Conservation (phyloP, 2,888 invertebrate genomes). For the Taphrorychus bicolor region DNA sequence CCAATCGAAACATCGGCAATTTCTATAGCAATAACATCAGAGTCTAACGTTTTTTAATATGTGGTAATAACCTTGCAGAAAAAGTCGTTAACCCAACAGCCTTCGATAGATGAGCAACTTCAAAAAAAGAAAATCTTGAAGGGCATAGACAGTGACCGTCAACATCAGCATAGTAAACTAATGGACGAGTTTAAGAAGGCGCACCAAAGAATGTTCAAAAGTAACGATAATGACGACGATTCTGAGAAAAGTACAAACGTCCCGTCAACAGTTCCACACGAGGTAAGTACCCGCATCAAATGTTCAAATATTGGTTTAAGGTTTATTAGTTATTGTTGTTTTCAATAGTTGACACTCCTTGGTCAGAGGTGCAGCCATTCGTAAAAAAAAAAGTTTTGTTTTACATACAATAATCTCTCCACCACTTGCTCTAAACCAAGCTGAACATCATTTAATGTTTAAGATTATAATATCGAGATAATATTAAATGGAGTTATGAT, state of each 20-base stretch:
- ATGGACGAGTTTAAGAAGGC: slow-evolving; percentile 92
- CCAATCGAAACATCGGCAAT: too few relatives aligned
- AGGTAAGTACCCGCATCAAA: too few relatives aligned
- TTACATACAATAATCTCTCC: too few relatives aligned
- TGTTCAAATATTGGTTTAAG: not conserved
- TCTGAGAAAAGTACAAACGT: not conserved
- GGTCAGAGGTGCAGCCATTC: too few relatives aligned
- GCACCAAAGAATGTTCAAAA: slow-evolving; percentile 83
- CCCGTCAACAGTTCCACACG: not conserved
- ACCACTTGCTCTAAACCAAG: too few relatives aligned
- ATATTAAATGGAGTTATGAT: not conserved
- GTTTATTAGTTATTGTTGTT: not conserved
- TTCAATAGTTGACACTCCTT: too few relatives aligned
- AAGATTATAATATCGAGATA: too few relatives aligned
- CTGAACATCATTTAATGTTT: too few relatives aligned
- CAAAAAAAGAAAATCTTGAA: slow-evolving; percentile 58
- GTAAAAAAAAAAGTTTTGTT: too few relatives aligned
- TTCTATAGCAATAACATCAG: too few relatives aligned
- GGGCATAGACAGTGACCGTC: slow-evolving; percentile 68
- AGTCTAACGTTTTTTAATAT: too few relatives aligned
- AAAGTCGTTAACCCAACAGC: slow-evolving; percentile 48
- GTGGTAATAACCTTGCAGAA: slow-evolving; percentile 46
- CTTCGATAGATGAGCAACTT: slow-evolving; percentile 57
- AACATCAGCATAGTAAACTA: slow-evolving; percentile 75
- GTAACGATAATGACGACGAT: not conserved